Evolutionary conservation across 2,888 invertebrate species (phyloP), one percentile per base, ranked within the genome.

Genomic region (Schizaphis graminum): DNA sequence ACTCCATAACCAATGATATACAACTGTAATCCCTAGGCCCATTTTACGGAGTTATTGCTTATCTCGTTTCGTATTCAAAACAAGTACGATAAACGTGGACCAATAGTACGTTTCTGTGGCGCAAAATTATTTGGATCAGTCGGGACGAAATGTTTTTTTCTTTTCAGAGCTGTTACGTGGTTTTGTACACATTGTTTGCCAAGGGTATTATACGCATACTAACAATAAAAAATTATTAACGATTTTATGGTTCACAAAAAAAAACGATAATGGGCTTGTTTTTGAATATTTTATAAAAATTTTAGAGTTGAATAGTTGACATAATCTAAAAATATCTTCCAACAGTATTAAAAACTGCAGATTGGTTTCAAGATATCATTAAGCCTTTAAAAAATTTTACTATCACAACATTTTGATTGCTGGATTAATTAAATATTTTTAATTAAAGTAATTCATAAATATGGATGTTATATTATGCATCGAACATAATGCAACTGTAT

Each of bases 31-130:
- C 49, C 47, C 49, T 67, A 35, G 87, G 87, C 35, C 87, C 35
- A 61, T 67, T 92, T 92, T 35, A 35, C 87, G 4, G 47, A 87
- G 87, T 92, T 87, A 87, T 87, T 92, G 92, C 87, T 87, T 92
- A 67, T 67, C 49, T 92, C 87, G 87, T 92, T 92, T 87, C 49
- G 87, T 92, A 92, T 92, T 92, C 92, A 92, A 92, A 92, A 92
- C 87, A 28, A 87, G 92, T 87, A 61, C 92, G 61, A 67, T 87
- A 87, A 86, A 92, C 92, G 92, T 92, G 92, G 92, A 87, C 92
- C 92, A 61, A 85, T 57, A 87, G 49, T 87, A 87, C 87, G 92
- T 87, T 87, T 61, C 7, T 86, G 49, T 26, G 11, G 49, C 47
- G 11, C 28, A 10, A 67, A 49, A 67, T 87, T 67, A 67, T 92